Base-by-base conservation (phyloP, 2,797 vertebrate species). In the Avahi laniger region DNA sequence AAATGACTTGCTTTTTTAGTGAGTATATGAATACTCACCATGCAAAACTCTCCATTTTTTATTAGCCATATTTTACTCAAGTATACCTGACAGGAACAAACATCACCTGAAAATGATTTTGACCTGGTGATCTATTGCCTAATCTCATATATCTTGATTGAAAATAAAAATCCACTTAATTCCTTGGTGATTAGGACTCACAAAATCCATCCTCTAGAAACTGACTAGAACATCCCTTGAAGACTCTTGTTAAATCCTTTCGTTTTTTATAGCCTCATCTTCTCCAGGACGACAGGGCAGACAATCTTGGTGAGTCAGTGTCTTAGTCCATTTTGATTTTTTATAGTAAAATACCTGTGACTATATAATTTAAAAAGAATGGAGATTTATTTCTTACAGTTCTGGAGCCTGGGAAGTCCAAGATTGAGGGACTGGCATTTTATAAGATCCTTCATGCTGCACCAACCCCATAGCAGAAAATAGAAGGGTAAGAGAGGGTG, bases 21-120 rank as follows among this genome's bases (percentile, higher is more conserved):
- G 95, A 97, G 93, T 96, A 97, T 95, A 97, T 97, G 94, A 93
- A 96, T 79, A 97, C 78, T 84, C 79, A 96, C 93, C 96, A 96
- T 96, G 97, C 35, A 61, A 59, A 97, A 94, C 97, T 97, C 97
- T 97, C 80, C 94, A 82, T 85, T 95, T 96, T 97, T 98, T 95
- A 96, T 98, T 91, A 98, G 93, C 97, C 86, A 95, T 98, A 96
- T 97, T 97, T 96, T 94, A 30, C 30, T 14, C 57, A 82, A 92
- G 72, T 67, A 15, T 97, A 94, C 95, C 91, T 93, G n/a, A 63
- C 8, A 48, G 22, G 26, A 61, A 38, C 65, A 11, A 73, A 84
- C 1, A 38, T 11, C 28, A 89, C n/a, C 69, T 78, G 9, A 69
- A 84, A 78, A 61, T 57, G 28, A 75, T 14, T 10, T 57, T 89